Evolutionary conservation across 1,140 invertebrate species (phyloP).

Genomic region (Trichogramma pretiosum): DNA sequence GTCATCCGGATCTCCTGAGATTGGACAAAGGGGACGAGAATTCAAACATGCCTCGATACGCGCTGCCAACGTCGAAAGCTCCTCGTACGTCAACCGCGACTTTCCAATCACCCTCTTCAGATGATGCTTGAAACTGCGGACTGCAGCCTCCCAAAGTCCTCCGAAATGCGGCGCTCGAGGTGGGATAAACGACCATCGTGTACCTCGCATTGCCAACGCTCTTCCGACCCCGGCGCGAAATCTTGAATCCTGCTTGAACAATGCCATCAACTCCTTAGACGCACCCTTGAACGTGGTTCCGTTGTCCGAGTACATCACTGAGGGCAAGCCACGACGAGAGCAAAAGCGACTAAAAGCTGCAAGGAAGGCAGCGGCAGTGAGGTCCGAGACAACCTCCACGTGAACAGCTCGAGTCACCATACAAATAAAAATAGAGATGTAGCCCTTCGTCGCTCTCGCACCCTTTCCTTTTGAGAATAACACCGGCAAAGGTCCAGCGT

Average conservation of each 20-base stretch:
- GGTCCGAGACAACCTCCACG: neutral
- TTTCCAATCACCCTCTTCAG: neutral
- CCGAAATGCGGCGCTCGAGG: neutral
- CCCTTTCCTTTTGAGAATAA: too few relatives aligned
- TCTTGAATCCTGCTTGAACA: neutral
- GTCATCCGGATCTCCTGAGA: too few relatives aligned
- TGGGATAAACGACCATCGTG: conserved; percentile 1
- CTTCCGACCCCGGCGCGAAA: neutral
- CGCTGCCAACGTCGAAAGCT: too few relatives aligned
- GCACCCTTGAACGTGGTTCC: conserved; percentile 5
- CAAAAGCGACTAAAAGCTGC: neutral
- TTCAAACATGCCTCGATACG: too few relatives aligned
- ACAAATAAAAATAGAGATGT: too few relatives aligned
- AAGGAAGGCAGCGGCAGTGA: neutral
- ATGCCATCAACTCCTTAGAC: neutral
- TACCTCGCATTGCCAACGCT: neutral
- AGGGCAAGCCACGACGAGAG: neutral
- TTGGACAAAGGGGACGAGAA: too few relatives aligned
- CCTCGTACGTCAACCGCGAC: neutral
- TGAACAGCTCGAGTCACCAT: too few relatives aligned
- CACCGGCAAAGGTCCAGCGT: too few relatives aligned
- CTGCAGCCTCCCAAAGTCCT: too few relatives aligned
- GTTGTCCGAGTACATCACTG: neutral
- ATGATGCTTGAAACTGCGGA: neutral
- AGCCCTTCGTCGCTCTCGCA: too few relatives aligned